Base-by-base conservation (phyloP, 2,888 invertebrate species). In the Trachelus troglodyta region DNA sequence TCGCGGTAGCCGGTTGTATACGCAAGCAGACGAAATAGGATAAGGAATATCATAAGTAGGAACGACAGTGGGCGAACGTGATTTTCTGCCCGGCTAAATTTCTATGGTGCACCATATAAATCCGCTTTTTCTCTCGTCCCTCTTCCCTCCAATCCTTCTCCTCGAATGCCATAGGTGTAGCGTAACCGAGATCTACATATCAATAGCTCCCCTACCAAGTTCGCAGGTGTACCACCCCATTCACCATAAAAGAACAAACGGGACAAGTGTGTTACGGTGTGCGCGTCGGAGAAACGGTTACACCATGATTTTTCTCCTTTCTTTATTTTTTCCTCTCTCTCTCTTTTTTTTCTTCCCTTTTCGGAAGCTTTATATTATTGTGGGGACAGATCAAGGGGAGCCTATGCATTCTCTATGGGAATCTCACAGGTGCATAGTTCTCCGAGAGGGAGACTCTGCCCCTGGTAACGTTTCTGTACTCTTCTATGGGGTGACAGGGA, bases 351-450 rank as follows among this genome's bases (percentile, higher is more conserved):
- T 80, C 75, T 79, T 79, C 69, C 76, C 74, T 79, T 80, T 75
- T 37, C 80, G 81, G 77, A 80, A 83, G 82, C 84, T 85, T 84
- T 84, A 84, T 84, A 85, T 85, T 87, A 83, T 85, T 81, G 83
- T 85, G 85, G 87, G 88, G 86, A 81, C 83, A 83, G 79, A 87
- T 83, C 84, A 84, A 83, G 84, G 87, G 84, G 81, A 83, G 23
- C 23, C 56, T 23, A 23, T 56, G 56, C 23, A 23, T 56, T 74
- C 81, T 87, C 85, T 88, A 89, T 90, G 91, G 89, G 91, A 91
- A 91, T 91, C 90, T 89, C 90, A 90, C 91, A 91, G 91, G 91
- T 91, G 91, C 84, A 89, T 85, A 85, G 82, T 88, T 89, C 88
- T 89, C 85, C 87, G 86, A 87, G 88, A 87, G 86, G 80, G 80